These are phyloP conservation scores for Cydia amplana DNA, from an alignment of 1,140 invertebrate genomes.

Conservation along the genomic window DNA sequence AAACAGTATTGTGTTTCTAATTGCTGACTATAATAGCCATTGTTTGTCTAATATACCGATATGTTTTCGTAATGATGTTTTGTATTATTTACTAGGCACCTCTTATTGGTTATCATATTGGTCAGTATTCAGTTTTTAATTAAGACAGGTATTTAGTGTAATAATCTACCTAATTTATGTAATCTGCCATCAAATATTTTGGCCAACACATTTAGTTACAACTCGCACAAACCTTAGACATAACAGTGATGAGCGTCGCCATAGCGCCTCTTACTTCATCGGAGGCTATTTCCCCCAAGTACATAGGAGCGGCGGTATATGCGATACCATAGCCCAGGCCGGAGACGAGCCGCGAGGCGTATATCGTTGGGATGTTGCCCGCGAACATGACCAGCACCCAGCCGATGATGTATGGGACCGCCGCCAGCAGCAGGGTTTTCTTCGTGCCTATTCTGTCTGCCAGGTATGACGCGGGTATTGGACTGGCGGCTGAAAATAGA, in stretches of 20 bases:
- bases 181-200: no score
- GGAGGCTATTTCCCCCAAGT: slow-evolving; percentile 84
- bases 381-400: slow-evolving; percentile 84
- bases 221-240: slow-evolving; percentile 71
- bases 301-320: slow-evolving; percentile 83
- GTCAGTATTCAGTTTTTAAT: no score
- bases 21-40: no score
- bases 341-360: slow-evolving; percentile 78
- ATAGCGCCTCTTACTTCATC: slow-evolving; percentile 85
- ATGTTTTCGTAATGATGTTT: no score
- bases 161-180: no score
- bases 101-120: no score
- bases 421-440: slow-evolving; percentile 81
- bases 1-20: neutral
- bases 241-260: slow-evolving; percentile 85
- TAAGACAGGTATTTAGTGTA: no score
- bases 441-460: slow-evolving; percentile 84
- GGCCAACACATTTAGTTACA: no score
- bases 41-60: no score
- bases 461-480: slow-evolving; percentile 73
- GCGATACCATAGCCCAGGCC: slow-evolving; percentile 85
- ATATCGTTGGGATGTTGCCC: slow-evolving; percentile 76
- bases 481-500: slow-evolving; percentile 66
- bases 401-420: slow-evolving; percentile 82
- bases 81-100: no score